A percentile compares a stretch with the other conserved stretches of the same genome.
phyloP scores from a whole-genome alignment of 1,140 invertebrate genomes.

The Drosophila lowei region DNA sequence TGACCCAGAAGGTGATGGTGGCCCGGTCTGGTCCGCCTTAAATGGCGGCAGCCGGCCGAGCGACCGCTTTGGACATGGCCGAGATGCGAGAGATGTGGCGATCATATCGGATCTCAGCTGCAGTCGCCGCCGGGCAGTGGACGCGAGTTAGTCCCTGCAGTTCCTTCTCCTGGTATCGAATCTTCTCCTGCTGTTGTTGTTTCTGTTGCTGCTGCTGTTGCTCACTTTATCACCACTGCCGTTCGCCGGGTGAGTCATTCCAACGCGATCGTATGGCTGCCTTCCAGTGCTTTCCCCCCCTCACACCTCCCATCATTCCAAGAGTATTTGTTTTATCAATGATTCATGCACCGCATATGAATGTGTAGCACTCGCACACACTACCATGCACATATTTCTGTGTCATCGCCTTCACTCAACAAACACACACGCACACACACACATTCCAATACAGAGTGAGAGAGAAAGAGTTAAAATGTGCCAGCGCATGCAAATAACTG shows the following conservation, averaged over 20 bases:
- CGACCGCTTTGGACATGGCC: constrained; percentile 5
- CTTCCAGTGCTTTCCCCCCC: constrained; percentile 39
- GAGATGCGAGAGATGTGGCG: constrained; percentile 10
- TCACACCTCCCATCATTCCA: too few relatives aligned
- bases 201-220: background rate
- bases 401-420: constrained; percentile 31
- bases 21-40: constrained; percentile 21
- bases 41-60: constrained; percentile 26
- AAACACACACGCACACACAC: constrained; percentile 24
- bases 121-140: constrained; percentile 22
- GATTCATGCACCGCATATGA: constrained; percentile 69
- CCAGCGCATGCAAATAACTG: constrained; percentile 53
- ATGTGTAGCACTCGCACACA: constrained; percentile 59
- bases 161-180: constrained; percentile 6
- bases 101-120: constrained; percentile 24
- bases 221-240: too few relatives aligned
- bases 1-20: constrained; percentile 9
- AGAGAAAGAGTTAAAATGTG: constrained; percentile 34
- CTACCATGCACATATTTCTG: constrained; percentile 16
- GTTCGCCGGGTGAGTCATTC: constrained; percentile 36
- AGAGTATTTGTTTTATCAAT: constrained; percentile 72
- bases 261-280: constrained; percentile 69
- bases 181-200: constrained; percentile 14
- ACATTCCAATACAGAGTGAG: constrained; percentile 20
- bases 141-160: too few relatives aligned